These are phyloP conservation scores for Coregonus ussuriensis DNA, from an alignment of 2,797 vertebrate genomes.

Conservation along the genomic window DNA sequence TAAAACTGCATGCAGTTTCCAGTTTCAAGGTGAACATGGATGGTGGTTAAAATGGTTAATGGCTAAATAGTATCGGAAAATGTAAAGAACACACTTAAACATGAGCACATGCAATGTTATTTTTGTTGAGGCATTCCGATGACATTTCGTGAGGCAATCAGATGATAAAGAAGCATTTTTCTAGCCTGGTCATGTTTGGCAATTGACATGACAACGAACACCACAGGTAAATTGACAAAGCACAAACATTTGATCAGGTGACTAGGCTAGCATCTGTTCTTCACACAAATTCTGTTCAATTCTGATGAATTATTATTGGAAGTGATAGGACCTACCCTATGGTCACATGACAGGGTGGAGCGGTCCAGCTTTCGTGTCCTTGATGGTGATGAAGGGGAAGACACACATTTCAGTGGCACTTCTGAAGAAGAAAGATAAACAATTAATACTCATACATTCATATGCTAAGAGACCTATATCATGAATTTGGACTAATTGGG, in stretches of 20 bases:
- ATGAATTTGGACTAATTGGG: too few relatives aligned
- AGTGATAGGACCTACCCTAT: constrained; percentile 60
- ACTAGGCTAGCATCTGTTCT: background rate
- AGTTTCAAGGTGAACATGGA: background rate
- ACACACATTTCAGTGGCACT: constrained; percentile 66
- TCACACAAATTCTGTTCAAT: background rate
- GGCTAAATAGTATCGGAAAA: background rate
- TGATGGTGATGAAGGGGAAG: constrained; percentile 72
- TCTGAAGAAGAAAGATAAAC: constrained; percentile 45
- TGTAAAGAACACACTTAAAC: background rate
- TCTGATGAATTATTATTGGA: background rate
- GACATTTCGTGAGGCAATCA: background rate
- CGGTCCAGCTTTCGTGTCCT: constrained; percentile 69
- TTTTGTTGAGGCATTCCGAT: too few relatives aligned
- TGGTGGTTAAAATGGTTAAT: background rate
- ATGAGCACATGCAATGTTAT: background rate
- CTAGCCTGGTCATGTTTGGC: background rate
- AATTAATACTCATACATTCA: background rate
- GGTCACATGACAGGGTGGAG: constrained; percentile 70
- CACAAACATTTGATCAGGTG: too few relatives aligned
- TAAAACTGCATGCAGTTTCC: constrained; percentile 6
- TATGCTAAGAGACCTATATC: background rate
- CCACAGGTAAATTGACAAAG: background rate
- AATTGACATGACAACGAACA: background rate
- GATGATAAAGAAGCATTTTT: background rate